Evolutionary conservation across 2,888 invertebrate species (phyloP).

Genomic region (Horisme vitalbata): DNA sequence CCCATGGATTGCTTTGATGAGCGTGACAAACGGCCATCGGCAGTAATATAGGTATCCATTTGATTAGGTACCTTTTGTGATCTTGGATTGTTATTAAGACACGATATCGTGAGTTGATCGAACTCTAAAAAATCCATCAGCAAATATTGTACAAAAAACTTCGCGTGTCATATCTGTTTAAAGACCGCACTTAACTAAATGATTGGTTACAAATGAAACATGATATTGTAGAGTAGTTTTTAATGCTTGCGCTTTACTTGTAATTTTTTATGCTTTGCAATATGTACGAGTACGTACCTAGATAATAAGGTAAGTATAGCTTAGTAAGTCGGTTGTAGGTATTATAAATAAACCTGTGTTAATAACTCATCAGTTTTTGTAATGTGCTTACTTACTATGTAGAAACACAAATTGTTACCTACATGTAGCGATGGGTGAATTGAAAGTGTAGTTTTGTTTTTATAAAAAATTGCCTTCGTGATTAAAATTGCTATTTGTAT

Average conservation of each 20-base stretch:
- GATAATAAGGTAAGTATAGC: no score
- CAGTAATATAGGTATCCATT: no score
- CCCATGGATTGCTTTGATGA: neutral
- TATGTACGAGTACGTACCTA: constrained; percentile 5
- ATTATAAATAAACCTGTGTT: constrained; percentile 16
- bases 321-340: no score
- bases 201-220: constrained; percentile 20
- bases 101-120: constrained; percentile 20
- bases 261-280: constrained; percentile 6
- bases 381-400: neutral
- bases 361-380: no score
- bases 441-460: constrained; percentile 13
- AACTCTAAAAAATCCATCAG: constrained; percentile 19
- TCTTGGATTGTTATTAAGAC: constrained; percentile 8
- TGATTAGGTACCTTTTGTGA: constrained; percentile 4
- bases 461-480: constrained; percentile 11
- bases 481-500: constrained; percentile 15
- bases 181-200: constrained; percentile 16
- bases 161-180: constrained; percentile 19
- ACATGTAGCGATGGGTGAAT: constrained; percentile 4
- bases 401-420: constrained; percentile 1
- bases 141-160: constrained; percentile 16
- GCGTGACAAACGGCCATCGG: constrained; percentile 9
- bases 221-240: constrained; percentile 18
- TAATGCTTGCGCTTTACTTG: constrained; percentile 13